A percentile compares a stretch with the other conserved stretches of the same genome.
Evolutionary conservation across 2,888 invertebrate species (phyloP).

Genomic region (Agapostemon virescens): DNA sequence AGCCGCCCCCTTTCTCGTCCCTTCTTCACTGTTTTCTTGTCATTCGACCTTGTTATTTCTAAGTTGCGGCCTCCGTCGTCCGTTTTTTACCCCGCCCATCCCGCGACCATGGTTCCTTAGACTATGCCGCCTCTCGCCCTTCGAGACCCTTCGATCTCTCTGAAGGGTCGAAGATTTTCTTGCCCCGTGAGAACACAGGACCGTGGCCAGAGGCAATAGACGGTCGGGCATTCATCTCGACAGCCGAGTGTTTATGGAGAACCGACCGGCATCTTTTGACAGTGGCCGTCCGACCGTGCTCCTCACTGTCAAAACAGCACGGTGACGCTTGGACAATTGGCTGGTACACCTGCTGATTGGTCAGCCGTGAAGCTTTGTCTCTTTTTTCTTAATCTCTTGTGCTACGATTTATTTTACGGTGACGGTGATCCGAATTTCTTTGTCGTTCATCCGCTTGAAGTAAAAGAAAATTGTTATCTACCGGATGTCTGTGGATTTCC

Average conservation of each 20-base stretch:
- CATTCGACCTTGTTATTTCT: conserved; percentile 73
- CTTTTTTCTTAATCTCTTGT: no score
- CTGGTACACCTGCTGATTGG: not conserved
- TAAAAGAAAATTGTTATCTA: no score
- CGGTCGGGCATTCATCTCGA: conserved; percentile 42
- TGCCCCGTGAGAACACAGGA: conserved; percentile 26
- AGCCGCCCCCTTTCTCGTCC: conserved; percentile 44
- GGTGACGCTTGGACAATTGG: not conserved
- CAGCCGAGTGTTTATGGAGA: conserved; percentile 24
- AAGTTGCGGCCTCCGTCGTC: conserved; percentile 59
- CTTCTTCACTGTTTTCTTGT: conserved; percentile 71
- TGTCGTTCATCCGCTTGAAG: no score
- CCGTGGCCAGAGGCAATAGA: conserved; percentile 41
- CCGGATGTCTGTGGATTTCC: no score
- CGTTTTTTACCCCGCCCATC: conserved; percentile 10
- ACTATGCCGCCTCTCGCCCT: conserved; percentile 44
- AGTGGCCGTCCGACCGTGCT: conserved; percentile 4
- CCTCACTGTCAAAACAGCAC: conserved; percentile 18
- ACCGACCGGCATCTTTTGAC: conserved; percentile 1
- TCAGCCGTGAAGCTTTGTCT: no score
- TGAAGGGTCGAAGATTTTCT: conserved; percentile 49
- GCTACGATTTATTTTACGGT: no score
- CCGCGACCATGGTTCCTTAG: conserved; percentile 34
- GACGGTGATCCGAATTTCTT: no score
- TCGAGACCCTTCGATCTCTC: conserved; percentile 61